These are phyloP conservation scores for Hippocampus zosterae DNA, from an alignment of 2,113 vertebrate species.

Conservation along the genomic window DNA sequence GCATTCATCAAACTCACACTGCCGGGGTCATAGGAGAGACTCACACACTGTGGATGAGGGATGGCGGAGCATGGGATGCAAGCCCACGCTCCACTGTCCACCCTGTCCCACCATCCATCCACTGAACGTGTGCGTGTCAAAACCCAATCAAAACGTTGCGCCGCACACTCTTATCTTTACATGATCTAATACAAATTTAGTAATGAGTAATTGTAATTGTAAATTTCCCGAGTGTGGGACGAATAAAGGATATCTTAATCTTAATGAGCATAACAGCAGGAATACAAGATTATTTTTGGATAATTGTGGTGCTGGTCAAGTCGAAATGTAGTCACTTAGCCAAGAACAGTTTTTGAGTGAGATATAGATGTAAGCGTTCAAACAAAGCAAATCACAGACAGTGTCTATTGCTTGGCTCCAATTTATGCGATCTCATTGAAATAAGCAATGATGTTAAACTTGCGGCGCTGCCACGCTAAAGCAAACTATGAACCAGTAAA, in stretches of 20 bases:
- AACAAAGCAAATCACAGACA: neutral
- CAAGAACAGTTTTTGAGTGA: neutral
- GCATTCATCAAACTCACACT: conserved; percentile 86
- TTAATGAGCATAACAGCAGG: neutral
- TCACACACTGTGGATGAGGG: conserved; percentile 82
- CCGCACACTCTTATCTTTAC: neutral
- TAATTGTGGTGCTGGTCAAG: neutral
- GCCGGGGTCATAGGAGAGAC: conserved; percentile 77
- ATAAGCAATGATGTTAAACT: neutral
- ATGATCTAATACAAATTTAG: neutral
- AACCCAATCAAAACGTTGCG: conserved; percentile 1
- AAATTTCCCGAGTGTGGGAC: too few species aligned
- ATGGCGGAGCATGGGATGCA: conserved; percentile 71
- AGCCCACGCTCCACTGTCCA: conserved; percentile 60
- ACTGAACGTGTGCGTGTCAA: conserved; percentile 3
- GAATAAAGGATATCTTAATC: too few species aligned
- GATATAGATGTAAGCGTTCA: neutral
- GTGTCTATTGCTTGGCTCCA: too few species aligned
- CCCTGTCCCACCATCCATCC: conserved; percentile 24
- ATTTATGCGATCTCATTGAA: too few species aligned
- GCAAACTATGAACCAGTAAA: neutral
- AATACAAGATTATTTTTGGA: neutral
- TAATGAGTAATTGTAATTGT: too few species aligned
- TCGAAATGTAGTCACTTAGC: neutral
- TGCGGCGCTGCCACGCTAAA: neutral